Percentiles rank a stretch among this genome's conserved stretches.
These are phyloP conservation scores for Disparrhopalites patrizii DNA, from an alignment of 2,888 invertebrate species.

Conservation along the genomic window DNA sequence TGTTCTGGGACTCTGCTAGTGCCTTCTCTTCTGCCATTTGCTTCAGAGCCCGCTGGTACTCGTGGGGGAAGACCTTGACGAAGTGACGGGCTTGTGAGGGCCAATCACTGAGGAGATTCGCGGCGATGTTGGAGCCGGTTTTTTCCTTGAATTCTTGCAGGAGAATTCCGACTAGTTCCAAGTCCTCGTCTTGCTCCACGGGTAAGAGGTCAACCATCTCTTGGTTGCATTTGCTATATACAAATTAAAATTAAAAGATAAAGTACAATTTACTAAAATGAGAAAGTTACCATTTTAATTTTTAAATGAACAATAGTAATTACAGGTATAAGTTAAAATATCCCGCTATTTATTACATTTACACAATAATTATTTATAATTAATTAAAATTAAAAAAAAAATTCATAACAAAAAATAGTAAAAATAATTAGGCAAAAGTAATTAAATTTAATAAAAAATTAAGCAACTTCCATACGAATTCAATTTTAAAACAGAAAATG, in stretches of 20 bases:
- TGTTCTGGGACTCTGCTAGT: constrained; percentile 51
- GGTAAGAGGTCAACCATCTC: constrained; percentile 91
- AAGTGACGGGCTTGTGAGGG: constrained; percentile 70
- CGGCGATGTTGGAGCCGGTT: constrained; percentile 83
- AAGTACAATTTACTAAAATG: too few relatives aligned
- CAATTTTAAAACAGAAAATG: neutral
- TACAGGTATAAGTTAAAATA: too few relatives aligned
- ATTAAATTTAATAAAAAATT: neutral
- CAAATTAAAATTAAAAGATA: neutral
- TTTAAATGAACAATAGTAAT: too few relatives aligned
- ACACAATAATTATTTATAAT: too few relatives aligned
- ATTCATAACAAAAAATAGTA: neutral
- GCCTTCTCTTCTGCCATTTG: constrained; percentile 58
- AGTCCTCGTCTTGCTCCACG: constrained; percentile 71
- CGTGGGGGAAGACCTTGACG: constrained; percentile 91
- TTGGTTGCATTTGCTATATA: constrained; percentile 78
- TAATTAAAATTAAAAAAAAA: too few relatives aligned
- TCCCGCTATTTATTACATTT: constrained; percentile 15
- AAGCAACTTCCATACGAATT: too few relatives aligned
- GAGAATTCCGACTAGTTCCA: constrained; percentile 68
- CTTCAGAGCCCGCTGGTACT: constrained; percentile 86
- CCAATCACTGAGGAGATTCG: constrained; percentile 75
- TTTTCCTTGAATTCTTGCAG: constrained; percentile 79
- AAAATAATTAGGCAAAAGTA: neutral
- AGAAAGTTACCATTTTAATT: too few relatives aligned